phyloP scores from a whole-genome alignment of 2,797 vertebrate species.

The Melanotaenia maccullochi region DNA sequence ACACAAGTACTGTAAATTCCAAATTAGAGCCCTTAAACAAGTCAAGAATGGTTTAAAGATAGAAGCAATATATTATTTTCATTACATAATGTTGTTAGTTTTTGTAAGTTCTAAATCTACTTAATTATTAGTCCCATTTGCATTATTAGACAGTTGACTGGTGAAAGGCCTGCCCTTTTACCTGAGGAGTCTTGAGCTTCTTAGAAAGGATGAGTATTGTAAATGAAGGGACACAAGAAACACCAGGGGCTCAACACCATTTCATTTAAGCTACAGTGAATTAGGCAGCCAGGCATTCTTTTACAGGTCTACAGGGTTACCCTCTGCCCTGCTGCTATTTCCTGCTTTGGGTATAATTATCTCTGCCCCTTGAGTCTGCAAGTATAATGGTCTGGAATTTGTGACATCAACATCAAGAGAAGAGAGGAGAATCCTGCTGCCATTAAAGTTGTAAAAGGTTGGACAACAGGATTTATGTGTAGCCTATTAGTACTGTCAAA shows the following conservation, averaged over 20 bases:
- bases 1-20: constrained; percentile 24
- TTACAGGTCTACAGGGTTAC: constrained; percentile 56
- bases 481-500: constrained; percentile 16
- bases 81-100: constrained; percentile 19
- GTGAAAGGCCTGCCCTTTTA: constrained; percentile 34
- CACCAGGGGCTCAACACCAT: constrained; percentile 38
- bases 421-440: constrained; percentile 29
- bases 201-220: constrained; percentile 30
- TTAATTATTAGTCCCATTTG: constrained; percentile 21
- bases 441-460: constrained; percentile 21
- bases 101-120: constrained; percentile 40
- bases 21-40: constrained; percentile 33
- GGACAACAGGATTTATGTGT: background rate
- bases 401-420: constrained; percentile 63
- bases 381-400: constrained; percentile 75
- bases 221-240: constrained; percentile 34
- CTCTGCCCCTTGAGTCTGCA: constrained; percentile 67
- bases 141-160: constrained; percentile 26
- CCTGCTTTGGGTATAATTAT: constrained; percentile 80
- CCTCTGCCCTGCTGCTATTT: constrained; percentile 76
- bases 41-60: constrained; percentile 29
- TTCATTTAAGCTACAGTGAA: constrained; percentile 42
- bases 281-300: constrained; percentile 53
- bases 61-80: constrained; percentile 38
- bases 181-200: constrained; percentile 23